A percentile compares a stretch with the other conserved stretches of the same genome.
phyloP scores from a whole-genome alignment of 1,140 invertebrate species.

The Pogonognathellus flavescens region DNA sequence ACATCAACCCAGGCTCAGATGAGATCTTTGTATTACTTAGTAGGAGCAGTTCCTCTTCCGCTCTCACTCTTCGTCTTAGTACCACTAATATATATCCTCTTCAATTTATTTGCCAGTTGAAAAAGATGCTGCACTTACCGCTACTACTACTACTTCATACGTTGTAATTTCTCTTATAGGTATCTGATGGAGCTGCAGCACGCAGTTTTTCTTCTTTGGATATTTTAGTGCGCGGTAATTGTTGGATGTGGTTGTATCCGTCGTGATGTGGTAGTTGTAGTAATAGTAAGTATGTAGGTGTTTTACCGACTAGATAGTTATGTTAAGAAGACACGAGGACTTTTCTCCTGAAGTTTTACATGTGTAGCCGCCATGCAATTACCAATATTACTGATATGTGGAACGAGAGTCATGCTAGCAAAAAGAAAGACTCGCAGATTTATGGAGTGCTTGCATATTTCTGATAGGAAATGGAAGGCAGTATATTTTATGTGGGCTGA shows the following conservation, averaged over 20 bases:
- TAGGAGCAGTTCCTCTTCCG: constrained; percentile 39
- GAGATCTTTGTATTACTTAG: constrained; percentile 16
- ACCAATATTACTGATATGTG: constrained; percentile 47
- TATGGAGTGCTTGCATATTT: constrained; percentile 39
- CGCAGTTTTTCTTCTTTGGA: neutral
- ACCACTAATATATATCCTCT: neutral
- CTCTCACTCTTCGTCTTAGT: neutral
- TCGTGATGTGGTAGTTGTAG: no score
- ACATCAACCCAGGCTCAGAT: constrained; percentile 26
- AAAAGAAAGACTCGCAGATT: constrained; percentile 50
- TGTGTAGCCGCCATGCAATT: constrained; percentile 41
- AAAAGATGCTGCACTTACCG: constrained; percentile 19
- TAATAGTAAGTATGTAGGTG: neutral
- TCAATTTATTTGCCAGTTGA: constrained; percentile 30
- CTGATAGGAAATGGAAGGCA: constrained; percentile 36
- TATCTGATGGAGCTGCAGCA: neutral
- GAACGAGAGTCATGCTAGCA: constrained; percentile 22
- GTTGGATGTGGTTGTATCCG: no score
- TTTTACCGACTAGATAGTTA: neutral
- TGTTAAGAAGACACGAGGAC: constrained; percentile 19
- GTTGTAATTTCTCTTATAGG: neutral
- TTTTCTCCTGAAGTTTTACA: constrained; percentile 42
- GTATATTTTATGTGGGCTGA: constrained; percentile 40
- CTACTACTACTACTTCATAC: neutral
- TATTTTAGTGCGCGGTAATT: neutral